These are phyloP conservation scores for Osmoderma eremita DNA, from an alignment of 2,888 invertebrate genomes.

Conservation along the genomic window DNA sequence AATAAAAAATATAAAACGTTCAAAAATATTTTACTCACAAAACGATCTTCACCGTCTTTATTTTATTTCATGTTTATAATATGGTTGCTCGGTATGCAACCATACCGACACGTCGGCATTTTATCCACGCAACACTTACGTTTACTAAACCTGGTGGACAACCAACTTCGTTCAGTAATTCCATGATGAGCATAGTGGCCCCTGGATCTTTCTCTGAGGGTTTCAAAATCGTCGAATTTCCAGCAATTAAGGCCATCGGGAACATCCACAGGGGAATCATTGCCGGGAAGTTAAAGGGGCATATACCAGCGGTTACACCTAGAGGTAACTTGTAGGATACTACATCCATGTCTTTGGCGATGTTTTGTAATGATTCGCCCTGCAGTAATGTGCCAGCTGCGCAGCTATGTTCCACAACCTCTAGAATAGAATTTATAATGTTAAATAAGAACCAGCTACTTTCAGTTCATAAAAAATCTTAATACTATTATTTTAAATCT, in stretches of 20 bases:
- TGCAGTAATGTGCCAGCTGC: conserved; percentile 91
- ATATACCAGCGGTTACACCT: conserved; percentile 94
- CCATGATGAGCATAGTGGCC: conserved; percentile 93
- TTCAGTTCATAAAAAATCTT: too few relatives aligned
- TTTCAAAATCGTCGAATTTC: conserved; percentile 94
- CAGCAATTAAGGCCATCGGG: conserved; percentile 86
- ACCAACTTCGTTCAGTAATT: conserved; percentile 92
- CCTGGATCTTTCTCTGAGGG: conserved; percentile 99
- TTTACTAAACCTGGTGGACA: conserved; percentile 97
- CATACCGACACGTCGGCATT: not conserved
- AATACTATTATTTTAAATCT: too few relatives aligned
- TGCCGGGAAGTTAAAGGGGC: conserved; percentile 99
- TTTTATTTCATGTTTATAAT: too few relatives aligned
- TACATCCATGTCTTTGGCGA: conserved; percentile 97
- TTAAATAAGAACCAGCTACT: too few relatives aligned
- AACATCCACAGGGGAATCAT: conserved; percentile 99
- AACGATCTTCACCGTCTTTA: too few relatives aligned
- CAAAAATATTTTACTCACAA: not conserved
- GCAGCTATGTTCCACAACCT: conserved; percentile 97
- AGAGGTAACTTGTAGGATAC: conserved; percentile 90
- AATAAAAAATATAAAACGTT: not conserved
- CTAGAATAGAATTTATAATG: conserved; percentile 63
- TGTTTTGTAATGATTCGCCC: conserved; percentile 88
- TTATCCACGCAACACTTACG: conserved; percentile 66
- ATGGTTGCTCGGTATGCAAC: too few relatives aligned